Evolutionary conservation across 2,113 vertebrate genomes (phyloP), one percentile per base, ranked within the genome.

Genomic region (Monarcha castaneiventris): DNA sequence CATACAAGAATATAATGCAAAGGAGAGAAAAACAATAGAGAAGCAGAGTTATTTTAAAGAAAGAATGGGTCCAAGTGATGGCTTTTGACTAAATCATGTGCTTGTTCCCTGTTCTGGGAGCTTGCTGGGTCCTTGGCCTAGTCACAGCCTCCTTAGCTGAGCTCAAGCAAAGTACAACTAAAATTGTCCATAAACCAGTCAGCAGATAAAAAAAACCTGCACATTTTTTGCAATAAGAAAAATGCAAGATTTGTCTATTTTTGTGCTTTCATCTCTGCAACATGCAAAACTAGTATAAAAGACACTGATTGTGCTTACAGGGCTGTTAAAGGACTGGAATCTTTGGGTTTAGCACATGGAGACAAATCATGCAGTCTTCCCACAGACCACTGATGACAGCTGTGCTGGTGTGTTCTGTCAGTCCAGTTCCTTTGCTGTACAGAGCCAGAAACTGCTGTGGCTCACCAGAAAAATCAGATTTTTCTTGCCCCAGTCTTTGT

Each of bases 271-370:
- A 16, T 14, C 10, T 48, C 48, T 55, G 27, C 13, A 71, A 43
- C 37, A 32, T 8, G 10, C 56, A 37, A 68, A 86, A 78, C 22
- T 16, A 22, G 11, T 54, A 77, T 17, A 22, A 44, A 51, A 71
- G 25, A 30, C 32, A 25, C 1, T 1, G 2, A 6, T 16, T 37
- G 16, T 2, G 1, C 54, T 69, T 49, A 56, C 16, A 64, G 21
- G 9, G 23, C 3, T 56, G 13, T 46, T 71, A 56, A 92, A 83
- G 10, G 46, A 25, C 19, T 41, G 29, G 37, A 76, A 56, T 33
- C 9, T 72, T 55, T 37, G 20, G 18, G 10, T 39, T 85, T 80
- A 56, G 49, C 68, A 27, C 7, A 27, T 0, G 2, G 41, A 79
- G 49, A 64, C 4, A 30, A 55, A n/a, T 20, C 17, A 20, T 35